Evolutionary conservation across 2,797 vertebrate genomes (phyloP).

Genomic region (Calcarius lapponicus): DNA sequence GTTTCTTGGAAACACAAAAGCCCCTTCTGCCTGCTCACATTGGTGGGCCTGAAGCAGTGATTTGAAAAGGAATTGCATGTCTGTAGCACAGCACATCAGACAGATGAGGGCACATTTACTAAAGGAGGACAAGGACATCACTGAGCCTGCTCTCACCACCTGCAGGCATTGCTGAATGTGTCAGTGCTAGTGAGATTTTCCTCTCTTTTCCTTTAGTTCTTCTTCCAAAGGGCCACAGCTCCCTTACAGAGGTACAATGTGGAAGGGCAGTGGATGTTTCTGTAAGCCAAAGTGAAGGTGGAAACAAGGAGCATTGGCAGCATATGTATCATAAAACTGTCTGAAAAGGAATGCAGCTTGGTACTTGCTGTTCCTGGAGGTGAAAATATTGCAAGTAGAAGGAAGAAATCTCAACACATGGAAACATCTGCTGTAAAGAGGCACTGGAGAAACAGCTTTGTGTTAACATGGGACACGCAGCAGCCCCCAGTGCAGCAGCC

Average conservation of each 20-base stretch:
- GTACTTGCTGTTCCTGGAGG: not conserved
- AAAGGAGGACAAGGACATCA: not conserved
- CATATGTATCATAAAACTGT: not conserved
- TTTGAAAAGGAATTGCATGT: not conserved
- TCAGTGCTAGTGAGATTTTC: not conserved
- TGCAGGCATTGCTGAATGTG: not conserved
- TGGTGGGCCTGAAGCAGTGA: not conserved
- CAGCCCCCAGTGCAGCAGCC: not conserved
- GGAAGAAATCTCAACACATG: not conserved
- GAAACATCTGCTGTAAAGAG: not conserved
- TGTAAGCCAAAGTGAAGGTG: not conserved
- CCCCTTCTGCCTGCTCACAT: not conserved
- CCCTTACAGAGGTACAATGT: not conserved
- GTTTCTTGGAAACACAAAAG: not conserved
- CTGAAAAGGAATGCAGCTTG: not conserved
- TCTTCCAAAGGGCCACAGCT: not conserved
- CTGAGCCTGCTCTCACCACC: not conserved
- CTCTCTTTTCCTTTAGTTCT: not conserved
- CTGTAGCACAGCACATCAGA: not conserved
- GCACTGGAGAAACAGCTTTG: not conserved
- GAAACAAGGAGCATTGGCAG: not conserved
- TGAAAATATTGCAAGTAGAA: not conserved
- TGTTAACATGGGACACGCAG: not conserved
- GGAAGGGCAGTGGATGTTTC: not conserved
- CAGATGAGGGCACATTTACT: not conserved